phyloP scores from a whole-genome alignment of 2,797 vertebrate genomes.

The Labeo calbasu region DNA sequence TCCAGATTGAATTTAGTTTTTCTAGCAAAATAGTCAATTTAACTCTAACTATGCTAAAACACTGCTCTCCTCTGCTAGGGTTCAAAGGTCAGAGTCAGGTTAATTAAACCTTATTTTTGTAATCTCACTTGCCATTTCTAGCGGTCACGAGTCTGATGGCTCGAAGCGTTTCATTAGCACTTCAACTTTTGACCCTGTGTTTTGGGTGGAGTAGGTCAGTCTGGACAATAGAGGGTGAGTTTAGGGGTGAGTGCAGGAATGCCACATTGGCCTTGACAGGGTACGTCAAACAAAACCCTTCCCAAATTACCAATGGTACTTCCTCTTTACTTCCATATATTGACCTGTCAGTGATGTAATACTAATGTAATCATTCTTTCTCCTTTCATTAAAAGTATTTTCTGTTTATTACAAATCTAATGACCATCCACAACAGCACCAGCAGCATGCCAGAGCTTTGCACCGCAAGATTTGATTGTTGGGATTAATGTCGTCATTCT shows the following conservation, averaged over 20 bases:
- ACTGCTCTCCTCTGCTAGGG: neutral
- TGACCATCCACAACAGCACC: neutral
- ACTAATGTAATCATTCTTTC: neutral
- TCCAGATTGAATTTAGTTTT: neutral
- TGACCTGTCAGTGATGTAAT: constrained; percentile 38
- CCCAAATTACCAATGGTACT: constrained; percentile 30
- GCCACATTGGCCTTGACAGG: constrained; percentile 38
- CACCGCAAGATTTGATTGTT: neutral
- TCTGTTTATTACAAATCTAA: neutral
- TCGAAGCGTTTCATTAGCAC: constrained; percentile 22
- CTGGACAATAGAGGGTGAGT: constrained; percentile 57
- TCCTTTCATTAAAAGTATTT: constrained; percentile 2
- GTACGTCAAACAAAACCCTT: constrained; percentile 39
- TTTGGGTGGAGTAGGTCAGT: constrained; percentile 61
- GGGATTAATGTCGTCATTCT: neutral
- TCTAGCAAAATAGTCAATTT: constrained; percentile 7
- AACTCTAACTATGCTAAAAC: neutral
- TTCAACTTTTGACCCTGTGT: constrained; percentile 54
- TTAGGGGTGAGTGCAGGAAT: constrained; percentile 33
- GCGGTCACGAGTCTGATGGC: constrained; percentile 6
- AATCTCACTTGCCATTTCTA: constrained; percentile 30
- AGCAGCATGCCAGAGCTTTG: neutral
- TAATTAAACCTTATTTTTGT: constrained; percentile 24
- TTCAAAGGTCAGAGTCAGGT: constrained; percentile 4
- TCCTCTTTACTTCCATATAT: constrained; percentile 50